Percentiles rank a stretch among this genome's conserved stretches.
These are phyloP conservation scores for Emys orbicularis DNA, from an alignment of 2,797 vertebrate species.

Conservation along the genomic window DNA sequence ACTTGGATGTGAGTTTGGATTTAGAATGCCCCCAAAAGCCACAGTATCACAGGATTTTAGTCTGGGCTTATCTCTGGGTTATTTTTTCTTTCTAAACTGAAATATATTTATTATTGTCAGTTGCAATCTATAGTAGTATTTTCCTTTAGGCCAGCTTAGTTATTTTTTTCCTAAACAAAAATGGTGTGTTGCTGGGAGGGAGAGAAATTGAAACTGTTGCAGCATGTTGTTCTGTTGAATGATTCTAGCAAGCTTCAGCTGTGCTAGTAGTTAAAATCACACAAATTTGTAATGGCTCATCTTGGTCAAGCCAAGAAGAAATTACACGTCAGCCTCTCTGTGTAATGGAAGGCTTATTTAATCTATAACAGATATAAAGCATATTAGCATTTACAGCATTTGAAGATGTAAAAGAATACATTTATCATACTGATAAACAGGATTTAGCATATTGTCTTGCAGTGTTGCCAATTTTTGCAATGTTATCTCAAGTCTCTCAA, in stretches of 20 bases:
- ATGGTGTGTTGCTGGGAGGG: not conserved
- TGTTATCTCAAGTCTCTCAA: not conserved
- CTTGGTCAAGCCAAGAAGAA: not conserved
- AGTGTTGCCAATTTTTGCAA: not conserved
- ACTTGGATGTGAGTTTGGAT: not conserved
- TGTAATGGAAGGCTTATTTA: slow-evolving; percentile 29
- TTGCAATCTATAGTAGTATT: not conserved
- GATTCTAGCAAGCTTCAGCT: slow-evolving; percentile 2
- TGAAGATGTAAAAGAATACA: not conserved
- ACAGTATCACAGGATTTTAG: not conserved
- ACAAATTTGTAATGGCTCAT: not conserved
- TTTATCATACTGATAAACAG: not conserved
- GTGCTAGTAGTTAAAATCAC: not conserved
- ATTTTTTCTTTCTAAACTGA: not conserved
- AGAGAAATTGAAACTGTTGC: not conserved
- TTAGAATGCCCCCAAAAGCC: not conserved
- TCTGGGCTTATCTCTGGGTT: not conserved
- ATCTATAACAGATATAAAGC: slow-evolving; percentile 23
- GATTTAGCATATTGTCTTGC: not conserved
- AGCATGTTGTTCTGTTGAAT: slow-evolving; percentile 1
- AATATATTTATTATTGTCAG: not conserved
- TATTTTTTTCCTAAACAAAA: not conserved
- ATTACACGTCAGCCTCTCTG: not conserved
- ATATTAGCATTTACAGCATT: slow-evolving; percentile 19
- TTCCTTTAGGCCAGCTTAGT: not conserved